Conservation (phyloP, 1,140 invertebrate species). For the Xylocopa sonorina region DNA sequence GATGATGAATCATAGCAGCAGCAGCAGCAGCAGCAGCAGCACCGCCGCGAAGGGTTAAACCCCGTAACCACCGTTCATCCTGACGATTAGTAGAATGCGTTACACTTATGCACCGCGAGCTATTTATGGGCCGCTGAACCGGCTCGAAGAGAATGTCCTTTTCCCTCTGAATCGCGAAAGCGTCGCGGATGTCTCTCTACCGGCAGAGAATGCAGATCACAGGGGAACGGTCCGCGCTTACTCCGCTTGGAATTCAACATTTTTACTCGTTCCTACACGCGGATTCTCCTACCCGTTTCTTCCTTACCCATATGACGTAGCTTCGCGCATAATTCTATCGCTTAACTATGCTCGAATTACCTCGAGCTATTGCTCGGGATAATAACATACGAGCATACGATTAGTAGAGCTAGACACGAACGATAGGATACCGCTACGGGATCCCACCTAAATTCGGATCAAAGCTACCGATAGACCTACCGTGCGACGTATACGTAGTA, state of each 20-base stretch:
- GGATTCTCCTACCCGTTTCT: no score
- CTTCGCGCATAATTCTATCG: neutral
- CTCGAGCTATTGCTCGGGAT: neutral
- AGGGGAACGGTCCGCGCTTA: neutral
- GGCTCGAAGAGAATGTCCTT: neutral
- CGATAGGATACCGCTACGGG: no score
- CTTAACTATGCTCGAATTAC: neutral
- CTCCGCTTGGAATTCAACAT: neutral
- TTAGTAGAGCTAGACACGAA: neutral
- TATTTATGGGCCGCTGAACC: slow-evolving; percentile 28
- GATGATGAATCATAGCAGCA: no score
- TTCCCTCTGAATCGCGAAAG: neutral
- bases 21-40: no score
- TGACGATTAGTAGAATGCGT: slow-evolving; percentile 28
- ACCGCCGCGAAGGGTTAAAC: no score
- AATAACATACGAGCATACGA: neutral
- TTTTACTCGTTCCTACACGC: no score
- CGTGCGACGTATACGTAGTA: neutral
- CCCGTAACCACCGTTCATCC: no score
- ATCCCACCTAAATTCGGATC: slow-evolving; percentile 11
- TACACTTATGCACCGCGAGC: slow-evolving; percentile 1
- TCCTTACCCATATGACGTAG: no score
- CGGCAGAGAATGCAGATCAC: neutral
- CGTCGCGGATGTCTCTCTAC: neutral
- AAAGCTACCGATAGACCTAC: neutral